These are phyloP conservation scores for Saccostrea echinata DNA, from an alignment of 1,140 invertebrate species.

Conservation along the genomic window DNA sequence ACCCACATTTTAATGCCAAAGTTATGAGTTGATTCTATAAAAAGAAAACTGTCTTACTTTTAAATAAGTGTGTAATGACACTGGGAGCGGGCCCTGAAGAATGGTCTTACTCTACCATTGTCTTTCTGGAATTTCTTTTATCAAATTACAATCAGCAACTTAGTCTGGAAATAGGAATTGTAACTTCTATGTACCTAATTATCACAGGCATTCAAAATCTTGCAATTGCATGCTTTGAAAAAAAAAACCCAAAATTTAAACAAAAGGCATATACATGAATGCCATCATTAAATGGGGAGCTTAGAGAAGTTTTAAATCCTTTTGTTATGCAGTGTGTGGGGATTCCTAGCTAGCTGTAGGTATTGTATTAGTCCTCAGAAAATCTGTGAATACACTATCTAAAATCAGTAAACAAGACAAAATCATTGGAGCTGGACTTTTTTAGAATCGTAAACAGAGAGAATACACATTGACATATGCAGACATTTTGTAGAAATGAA, in stretches of 20 bases:
- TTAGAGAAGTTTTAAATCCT: not conserved
- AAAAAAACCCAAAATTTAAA: not conserved
- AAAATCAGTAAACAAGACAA: conserved; percentile 16
- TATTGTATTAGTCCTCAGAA: not conserved
- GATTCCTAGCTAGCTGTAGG: not conserved
- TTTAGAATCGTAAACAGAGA: not conserved
- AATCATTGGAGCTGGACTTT: not conserved
- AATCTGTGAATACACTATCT: not conserved
- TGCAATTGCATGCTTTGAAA: not conserved
- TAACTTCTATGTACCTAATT: not conserved
- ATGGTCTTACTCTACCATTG: not conserved
- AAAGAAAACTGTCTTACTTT: not conserved
- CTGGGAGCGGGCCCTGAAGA: too few relatives aligned
- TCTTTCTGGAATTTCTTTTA: not conserved
- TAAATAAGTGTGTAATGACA: not conserved
- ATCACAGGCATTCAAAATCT: not conserved
- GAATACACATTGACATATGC: not conserved
- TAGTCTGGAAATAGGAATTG: not conserved
- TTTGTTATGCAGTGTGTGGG: not conserved
- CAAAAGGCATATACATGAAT: not conserved
- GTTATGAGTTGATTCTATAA: too few relatives aligned
- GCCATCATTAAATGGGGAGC: not conserved
- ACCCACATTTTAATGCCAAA: not conserved
- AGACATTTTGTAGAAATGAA: not conserved
- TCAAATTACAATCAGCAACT: not conserved